Conservation (phyloP, 2,113 vertebrate species). For the Cyprinodon variegatus region DNA sequence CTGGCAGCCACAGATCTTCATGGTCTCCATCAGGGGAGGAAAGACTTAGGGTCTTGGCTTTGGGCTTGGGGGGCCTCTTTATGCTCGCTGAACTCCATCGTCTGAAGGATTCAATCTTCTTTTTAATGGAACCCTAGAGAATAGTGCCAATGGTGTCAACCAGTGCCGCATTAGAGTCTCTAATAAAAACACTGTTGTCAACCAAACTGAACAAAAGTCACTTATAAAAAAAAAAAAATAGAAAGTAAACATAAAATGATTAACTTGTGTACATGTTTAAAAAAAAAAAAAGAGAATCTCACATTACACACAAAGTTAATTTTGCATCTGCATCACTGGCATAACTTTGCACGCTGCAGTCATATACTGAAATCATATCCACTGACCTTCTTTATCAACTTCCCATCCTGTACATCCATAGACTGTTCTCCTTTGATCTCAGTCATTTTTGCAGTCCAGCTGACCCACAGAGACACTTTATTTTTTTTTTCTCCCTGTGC, state of each 20-base stretch:
- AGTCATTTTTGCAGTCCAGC: slow-evolving; percentile 57
- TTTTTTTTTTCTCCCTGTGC: slow-evolving; percentile 33
- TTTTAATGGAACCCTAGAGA: slow-evolving; percentile 80
- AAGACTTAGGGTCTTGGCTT: slow-evolving; percentile 76
- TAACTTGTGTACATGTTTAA: too few species aligned
- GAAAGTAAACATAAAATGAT: not conserved
- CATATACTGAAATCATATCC: slow-evolving; percentile 10
- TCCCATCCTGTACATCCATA: slow-evolving; percentile 69
- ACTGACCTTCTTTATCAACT: slow-evolving; percentile 79
- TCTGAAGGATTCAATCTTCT: slow-evolving; percentile 78
- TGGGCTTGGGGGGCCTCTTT: slow-evolving; percentile 70
- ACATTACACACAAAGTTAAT: not conserved
- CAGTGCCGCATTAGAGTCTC: not conserved
- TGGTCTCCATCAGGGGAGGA: slow-evolving; percentile 65
- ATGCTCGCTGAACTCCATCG: slow-evolving; percentile 80
- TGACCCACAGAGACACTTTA: slow-evolving; percentile 39
- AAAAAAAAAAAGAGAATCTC: not conserved
- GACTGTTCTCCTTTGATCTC: slow-evolving; percentile 63
- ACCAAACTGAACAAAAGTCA: not conserved
- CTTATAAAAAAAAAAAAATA: not conserved
- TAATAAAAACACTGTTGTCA: not conserved
- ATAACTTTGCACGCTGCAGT: slow-evolving; percentile 8
- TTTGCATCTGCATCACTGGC: not conserved
- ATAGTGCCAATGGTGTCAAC: not conserved
- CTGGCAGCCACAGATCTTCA: slow-evolving; percentile 53